A percentile compares a stretch with the other conserved stretches of the same genome.
Evolutionary conservation across 2,888 invertebrate genomes (phyloP).

Genomic region (Resseliella maxima): DNA sequence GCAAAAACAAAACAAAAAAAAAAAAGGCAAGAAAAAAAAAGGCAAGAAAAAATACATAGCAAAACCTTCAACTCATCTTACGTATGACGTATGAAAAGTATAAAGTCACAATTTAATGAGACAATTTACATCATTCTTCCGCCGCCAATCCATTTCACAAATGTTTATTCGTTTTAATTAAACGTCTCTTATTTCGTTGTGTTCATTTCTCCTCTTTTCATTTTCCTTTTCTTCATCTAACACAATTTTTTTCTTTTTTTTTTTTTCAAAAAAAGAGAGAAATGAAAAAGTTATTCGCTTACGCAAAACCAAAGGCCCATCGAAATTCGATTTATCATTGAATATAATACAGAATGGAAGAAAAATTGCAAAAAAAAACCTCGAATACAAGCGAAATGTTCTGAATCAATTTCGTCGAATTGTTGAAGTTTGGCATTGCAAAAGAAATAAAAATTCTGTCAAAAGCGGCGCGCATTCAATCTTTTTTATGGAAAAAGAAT

Average conservation of each 20-base stretch:
- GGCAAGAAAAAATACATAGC: no score
- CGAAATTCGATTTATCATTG: constrained; percentile 10
- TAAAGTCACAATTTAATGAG: background rate
- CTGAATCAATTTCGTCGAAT: background rate
- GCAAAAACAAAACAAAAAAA: no score
- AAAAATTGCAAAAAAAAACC: background rate
- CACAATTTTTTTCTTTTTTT: no score
- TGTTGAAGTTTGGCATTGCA: background rate
- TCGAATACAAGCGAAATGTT: no score
- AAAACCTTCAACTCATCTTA: background rate
- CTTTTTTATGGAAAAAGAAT: background rate
- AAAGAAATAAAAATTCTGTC: no score
- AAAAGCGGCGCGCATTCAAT: background rate
- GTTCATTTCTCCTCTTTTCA: background rate
- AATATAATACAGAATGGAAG: background rate
- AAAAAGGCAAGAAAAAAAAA: no score
- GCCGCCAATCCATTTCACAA: background rate
- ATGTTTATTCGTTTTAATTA: constrained; percentile 15
- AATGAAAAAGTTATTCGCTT: background rate
- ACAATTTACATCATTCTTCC: background rate
- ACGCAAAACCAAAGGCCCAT: no score
- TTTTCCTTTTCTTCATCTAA: no score
- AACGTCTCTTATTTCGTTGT: background rate
- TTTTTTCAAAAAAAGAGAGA: background rate
- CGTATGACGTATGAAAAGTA: no score